These are phyloP conservation scores for Diacarnus erythraeanus DNA, from an alignment of 37 sponge, comb jelly and placozoan species.

Conservation along the genomic window DNA sequence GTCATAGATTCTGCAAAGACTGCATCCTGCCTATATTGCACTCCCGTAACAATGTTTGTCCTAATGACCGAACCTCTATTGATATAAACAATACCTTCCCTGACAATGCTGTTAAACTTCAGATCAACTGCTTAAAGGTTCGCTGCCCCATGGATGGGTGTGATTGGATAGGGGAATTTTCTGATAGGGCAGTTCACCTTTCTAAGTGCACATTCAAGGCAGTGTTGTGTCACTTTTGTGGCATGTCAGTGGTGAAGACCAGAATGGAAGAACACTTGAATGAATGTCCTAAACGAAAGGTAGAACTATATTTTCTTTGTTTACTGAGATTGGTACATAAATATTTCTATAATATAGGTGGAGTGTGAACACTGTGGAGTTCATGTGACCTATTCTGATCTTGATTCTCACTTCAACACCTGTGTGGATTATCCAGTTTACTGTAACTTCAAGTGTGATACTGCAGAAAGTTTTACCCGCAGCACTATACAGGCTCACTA, in stretches of 20 bases:
- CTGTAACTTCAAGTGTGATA: slow-evolving; percentile 31
- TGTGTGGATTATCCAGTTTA: slow-evolving; percentile 22
- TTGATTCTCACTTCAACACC: slow-evolving; percentile 11
- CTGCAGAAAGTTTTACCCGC: slow-evolving; percentile 4
- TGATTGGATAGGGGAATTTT: slow-evolving; percentile 47
- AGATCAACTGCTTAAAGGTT: slow-evolving; percentile 58
- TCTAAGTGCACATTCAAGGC: slow-evolving; percentile 8
- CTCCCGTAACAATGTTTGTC: slow-evolving; percentile 52
- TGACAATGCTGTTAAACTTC: slow-evolving; percentile 58
- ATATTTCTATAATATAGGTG: slow-evolving; percentile 14
- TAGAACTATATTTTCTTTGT: not conserved
- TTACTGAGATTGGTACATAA: not conserved
- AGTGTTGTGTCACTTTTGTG: slow-evolving; percentile 38
- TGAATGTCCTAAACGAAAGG: slow-evolving; percentile 33
- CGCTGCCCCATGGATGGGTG: slow-evolving; percentile 54
- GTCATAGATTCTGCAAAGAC: slow-evolving; percentile 65
- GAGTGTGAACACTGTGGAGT: slow-evolving; percentile 34
- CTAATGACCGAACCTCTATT: slow-evolving; percentile 48
- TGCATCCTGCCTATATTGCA: slow-evolving; percentile 44
- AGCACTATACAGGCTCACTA: slow-evolving; percentile 18
- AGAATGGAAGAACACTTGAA: not conserved
- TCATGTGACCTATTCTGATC: not conserved
- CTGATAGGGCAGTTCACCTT: slow-evolving; percentile 31
- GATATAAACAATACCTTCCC: slow-evolving; percentile 45
- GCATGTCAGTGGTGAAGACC: not conserved